These are phyloP conservation scores for Colletes latitarsis DNA, from an alignment of 1,140 invertebrate genomes.

Conservation along the genomic window DNA sequence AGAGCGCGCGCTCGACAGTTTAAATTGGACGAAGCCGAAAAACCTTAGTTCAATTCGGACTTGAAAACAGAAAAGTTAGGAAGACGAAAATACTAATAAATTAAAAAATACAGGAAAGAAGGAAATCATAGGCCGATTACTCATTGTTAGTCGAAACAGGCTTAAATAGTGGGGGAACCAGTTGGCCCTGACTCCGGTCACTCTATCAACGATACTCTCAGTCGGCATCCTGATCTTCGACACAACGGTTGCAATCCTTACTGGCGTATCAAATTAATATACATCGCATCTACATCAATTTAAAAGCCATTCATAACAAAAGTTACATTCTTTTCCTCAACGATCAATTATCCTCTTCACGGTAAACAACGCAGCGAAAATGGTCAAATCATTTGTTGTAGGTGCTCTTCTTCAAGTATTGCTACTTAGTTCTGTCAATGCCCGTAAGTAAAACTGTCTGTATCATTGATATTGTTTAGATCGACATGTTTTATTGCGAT, in stretches of 20 bases:
- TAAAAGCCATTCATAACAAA: neutral
- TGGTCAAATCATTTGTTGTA: slow-evolving; percentile 5
- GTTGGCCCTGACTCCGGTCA: slow-evolving; percentile 64
- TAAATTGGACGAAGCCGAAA: neutral
- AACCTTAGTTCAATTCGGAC: neutral
- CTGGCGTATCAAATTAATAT: neutral
- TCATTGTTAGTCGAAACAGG: neutral
- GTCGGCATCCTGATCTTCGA: slow-evolving; percentile 43
- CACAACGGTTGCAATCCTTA: neutral
- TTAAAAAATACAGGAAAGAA: neutral
- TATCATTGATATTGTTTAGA: no score
- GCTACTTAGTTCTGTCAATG: neutral
- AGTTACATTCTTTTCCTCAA: neutral
- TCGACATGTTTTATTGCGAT: no score
- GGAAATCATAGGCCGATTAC: neutral
- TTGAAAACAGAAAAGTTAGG: neutral
- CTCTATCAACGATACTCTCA: slow-evolving; percentile 46
- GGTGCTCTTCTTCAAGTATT: neutral
- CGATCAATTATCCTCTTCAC: no score
- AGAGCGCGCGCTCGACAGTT: neutral
- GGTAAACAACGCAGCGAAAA: neutral
- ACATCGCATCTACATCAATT: neutral
- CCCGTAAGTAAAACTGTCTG: slow-evolving; percentile 50
- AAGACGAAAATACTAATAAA: neutral
- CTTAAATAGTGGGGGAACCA: slow-evolving; percentile 54